Percentiles rank a stretch among this genome's conserved stretches.
phyloP scores from a whole-genome alignment of 2,797 vertebrate species.

The Myotis planiceps region DNA sequence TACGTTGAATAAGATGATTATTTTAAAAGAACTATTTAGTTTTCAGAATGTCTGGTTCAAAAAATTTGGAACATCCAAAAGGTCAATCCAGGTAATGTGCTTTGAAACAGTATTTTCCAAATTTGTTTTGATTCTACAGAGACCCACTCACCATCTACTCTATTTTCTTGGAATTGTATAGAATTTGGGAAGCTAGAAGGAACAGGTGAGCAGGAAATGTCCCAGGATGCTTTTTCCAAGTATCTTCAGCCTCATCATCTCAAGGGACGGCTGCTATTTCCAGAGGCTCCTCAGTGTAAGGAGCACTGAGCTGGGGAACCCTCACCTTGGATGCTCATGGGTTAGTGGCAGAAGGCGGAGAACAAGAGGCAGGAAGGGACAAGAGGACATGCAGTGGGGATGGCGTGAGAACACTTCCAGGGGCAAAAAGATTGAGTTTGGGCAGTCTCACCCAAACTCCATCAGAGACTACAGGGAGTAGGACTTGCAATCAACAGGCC shows the following conservation, averaged over 20 bases:
- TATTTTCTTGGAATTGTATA: background rate
- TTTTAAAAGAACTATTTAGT: constrained; percentile 27
- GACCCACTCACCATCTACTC: background rate
- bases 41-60: background rate
- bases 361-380: background rate
- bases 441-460: background rate
- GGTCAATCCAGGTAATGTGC: background rate
- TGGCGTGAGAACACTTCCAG: background rate
- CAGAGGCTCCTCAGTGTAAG: too few relatives aligned
- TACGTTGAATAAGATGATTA: background rate
- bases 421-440: background rate
- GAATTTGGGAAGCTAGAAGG: background rate
- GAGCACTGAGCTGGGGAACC: background rate
- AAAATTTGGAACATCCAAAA: background rate
- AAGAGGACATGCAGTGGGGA: rapidly evolving
- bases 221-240: background rate
- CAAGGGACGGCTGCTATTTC: background rate
- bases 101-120: background rate
- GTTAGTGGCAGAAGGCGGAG: too few relatives aligned
- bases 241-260: background rate
- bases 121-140: background rate
- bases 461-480: background rate
- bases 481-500: background rate
- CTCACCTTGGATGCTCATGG: too few relatives aligned
- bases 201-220: background rate